A percentile compares a stretch with the other conserved stretches of the same genome.
Conservation (phyloP, 2,113 vertebrate genomes). For the Ciconia stormi region DNA sequence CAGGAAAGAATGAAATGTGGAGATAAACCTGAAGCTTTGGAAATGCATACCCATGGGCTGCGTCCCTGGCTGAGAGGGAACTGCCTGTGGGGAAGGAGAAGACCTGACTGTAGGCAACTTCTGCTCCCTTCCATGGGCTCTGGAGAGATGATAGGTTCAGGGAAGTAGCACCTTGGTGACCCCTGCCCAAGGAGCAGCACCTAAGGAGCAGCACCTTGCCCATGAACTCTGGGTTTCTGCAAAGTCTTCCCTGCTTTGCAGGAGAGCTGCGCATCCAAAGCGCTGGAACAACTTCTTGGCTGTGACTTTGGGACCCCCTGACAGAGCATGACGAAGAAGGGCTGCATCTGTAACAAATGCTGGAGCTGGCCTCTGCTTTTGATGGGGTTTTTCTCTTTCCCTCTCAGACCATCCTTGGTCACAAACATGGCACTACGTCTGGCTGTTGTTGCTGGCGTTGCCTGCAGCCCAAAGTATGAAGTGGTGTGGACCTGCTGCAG, state of each 20-base stretch:
- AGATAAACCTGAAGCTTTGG: not conserved
- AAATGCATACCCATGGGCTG: not conserved
- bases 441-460: not conserved
- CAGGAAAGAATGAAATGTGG: not conserved
- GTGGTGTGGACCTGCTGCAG: not conserved
- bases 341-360: not conserved
- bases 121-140: not conserved
- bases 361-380: not conserved
- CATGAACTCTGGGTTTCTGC: accelerated
- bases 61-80: accelerated
- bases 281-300: not conserved
- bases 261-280: not conserved
- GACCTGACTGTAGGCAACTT: not conserved
- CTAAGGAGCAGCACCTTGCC: not conserved
- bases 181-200: not conserved
- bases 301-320: not conserved
- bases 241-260: not conserved
- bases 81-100: not conserved
- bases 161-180: not conserved
- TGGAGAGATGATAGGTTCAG: not conserved
- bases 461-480: not conserved
- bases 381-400: not conserved
- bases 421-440: not conserved
- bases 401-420: not conserved
- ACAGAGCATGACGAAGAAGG: not conserved